These are phyloP conservation scores for Pogonomyrmex californicus DNA, from an alignment of 1,140 invertebrate genomes.

Conservation along the genomic window DNA sequence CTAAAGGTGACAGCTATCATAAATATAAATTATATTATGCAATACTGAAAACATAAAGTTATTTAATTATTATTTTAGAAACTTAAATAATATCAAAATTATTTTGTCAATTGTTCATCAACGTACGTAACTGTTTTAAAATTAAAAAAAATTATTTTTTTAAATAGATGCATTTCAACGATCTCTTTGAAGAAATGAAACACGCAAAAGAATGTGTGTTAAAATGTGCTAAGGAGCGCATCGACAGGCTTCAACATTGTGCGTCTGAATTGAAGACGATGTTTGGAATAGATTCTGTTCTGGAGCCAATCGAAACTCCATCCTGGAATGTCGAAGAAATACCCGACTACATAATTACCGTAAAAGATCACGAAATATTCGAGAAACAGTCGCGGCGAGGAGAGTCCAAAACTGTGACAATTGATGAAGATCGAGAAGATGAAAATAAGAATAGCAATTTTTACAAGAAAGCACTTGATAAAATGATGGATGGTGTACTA, in stretches of 20 bases:
- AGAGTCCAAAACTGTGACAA: neutral
- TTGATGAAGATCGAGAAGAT: neutral
- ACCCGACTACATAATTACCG: conserved; percentile 69
- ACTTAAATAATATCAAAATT: neutral
- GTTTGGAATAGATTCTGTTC: conserved; percentile 63
- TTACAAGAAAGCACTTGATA: conserved; percentile 87
- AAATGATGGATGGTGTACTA: conserved; percentile 92
- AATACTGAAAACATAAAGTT: neutral
- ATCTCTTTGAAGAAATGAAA: conserved; percentile 85
- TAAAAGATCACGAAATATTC: conserved; percentile 84
- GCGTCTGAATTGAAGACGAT: conserved; percentile 75
- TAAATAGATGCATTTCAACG: conserved; percentile 85
- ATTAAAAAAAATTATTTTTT: conserved; percentile 29
- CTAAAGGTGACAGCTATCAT: conserved; percentile 63
- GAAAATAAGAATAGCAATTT: conserved; percentile 62
- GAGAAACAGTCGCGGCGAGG: conserved; percentile 78
- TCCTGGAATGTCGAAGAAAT: conserved; percentile 74
- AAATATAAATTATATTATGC: neutral
- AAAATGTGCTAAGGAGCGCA: conserved; percentile 64
- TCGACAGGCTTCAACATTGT: conserved; percentile 74
- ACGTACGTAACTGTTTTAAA: neutral
- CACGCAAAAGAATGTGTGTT: conserved; percentile 74
- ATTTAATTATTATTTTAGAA: neutral
- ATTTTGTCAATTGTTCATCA: neutral
- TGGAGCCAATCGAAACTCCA: conserved; percentile 63